Base-by-base conservation (phyloP, 2,113 vertebrate genomes). In the Miniopterus natalensis region DNA sequence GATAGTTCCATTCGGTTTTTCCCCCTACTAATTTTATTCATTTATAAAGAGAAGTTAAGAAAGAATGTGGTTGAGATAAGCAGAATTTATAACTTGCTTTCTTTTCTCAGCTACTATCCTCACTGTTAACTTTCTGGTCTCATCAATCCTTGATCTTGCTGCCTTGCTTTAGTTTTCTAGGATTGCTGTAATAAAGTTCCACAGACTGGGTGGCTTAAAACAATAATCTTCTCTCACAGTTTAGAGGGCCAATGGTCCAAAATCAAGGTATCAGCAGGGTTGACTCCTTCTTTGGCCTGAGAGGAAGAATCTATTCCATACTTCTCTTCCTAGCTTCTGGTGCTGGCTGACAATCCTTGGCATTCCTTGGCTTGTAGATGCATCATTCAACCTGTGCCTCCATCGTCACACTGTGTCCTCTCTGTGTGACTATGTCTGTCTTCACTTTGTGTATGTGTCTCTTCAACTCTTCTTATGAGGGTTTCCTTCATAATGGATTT, bases 11-110 rank as follows among this genome's bases (percentile, higher is more conserved):
- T 95, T 91, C 57, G 31, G 17, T 75, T 42, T 27, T 6, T 3
- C 18, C 42, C 17, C 25, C 7, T 25, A 29, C 11, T 59, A n/a
- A 63, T 86, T 86, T 94, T 23, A 79, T 80, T 80, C 25, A 63
- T 93, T 90, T 88, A 84, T 86, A 65, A 73, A 65, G 31, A 81
- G 40, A 92, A 93, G 42, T 91, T 20, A 63, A 66, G 66, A 95
- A 92, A 84, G 51, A 70, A 92, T 86, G 59, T n/a, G 31, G 29
- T 87, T 73, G 51, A 36, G 13, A 73, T 36, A 85, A 93, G 2
- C 53, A 80, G 27, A 74, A 23, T 90, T 90, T 83, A 25, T 92
- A 87, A 61, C 17, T 12, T 93, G 6, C 13, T 90, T 75, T 88
- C n/a, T 86, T 94, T 96, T 92, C 88, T 74, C 25, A 65, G 51